These are phyloP conservation scores for Aptenodytes patagonicus DNA, from an alignment of 2,113 vertebrate genomes.

Conservation along the genomic window DNA sequence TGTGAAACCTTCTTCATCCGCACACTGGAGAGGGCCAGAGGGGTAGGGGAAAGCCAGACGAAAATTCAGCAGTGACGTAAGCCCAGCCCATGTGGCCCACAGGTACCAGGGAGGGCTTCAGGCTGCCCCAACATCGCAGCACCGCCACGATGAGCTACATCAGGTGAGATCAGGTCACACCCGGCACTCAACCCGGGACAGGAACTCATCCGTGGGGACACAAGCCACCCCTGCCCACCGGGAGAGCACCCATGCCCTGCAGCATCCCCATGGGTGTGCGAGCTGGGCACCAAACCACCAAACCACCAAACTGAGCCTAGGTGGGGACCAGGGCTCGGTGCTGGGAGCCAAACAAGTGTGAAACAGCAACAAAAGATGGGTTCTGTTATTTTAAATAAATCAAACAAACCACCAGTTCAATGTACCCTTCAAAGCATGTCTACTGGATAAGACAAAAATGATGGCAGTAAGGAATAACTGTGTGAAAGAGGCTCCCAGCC, in stretches of 20 bases:
- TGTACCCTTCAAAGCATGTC: rapidly evolving
- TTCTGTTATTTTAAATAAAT: not conserved
- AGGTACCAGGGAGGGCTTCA: not conserved
- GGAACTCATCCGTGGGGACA: not conserved
- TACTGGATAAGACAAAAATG: not conserved
- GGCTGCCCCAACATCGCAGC: not conserved
- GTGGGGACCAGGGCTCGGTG: not conserved
- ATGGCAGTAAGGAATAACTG: not conserved
- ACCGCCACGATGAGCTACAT: rapidly evolving
- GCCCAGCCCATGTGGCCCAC: not conserved
- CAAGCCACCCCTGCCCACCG: not conserved
- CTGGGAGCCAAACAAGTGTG: not conserved
- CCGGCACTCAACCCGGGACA: not conserved
- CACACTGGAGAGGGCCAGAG: not conserved
- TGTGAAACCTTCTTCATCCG: not conserved
- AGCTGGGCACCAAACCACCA: not conserved
- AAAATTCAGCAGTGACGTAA: not conserved
- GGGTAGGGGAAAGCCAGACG: not conserved
- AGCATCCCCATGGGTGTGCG: rapidly evolving
- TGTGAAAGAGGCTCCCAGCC: not conserved
- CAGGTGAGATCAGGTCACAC: not conserved
- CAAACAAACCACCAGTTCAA: rapidly evolving
- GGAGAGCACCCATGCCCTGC: not conserved
- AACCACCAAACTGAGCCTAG: too few species aligned
- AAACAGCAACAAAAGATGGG: not conserved